These are phyloP conservation scores for Heliconius eleuchia DNA, from an alignment of 1,140 invertebrate species.

Conservation along the genomic window DNA sequence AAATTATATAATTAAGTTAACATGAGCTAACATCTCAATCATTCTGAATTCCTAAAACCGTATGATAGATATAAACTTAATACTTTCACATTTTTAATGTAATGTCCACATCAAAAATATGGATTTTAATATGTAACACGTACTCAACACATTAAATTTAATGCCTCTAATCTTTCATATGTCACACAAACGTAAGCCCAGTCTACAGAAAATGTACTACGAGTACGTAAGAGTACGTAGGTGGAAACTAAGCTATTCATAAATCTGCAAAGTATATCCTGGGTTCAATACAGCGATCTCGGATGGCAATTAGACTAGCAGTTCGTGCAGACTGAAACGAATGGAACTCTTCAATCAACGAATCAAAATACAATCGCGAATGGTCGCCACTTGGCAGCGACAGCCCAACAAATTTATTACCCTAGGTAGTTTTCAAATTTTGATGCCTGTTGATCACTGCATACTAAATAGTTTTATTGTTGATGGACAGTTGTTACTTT, in stretches of 20 bases:
- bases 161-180: not conserved
- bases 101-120: not conserved
- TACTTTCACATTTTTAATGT: not conserved
- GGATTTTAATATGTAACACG: not conserved
- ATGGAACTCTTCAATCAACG: slow-evolving; percentile 78
- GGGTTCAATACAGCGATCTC: slow-evolving; percentile 51
- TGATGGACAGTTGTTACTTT: slow-evolving; percentile 15
- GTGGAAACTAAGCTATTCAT: slow-evolving; percentile 21
- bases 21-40: not conserved
- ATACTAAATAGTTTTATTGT: slow-evolving; percentile 25
- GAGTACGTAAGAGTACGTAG: slow-evolving; percentile 9
- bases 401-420: slow-evolving; percentile 78
- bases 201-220: slow-evolving; percentile 8
- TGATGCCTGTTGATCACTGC: slow-evolving; percentile 69
- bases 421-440: slow-evolving; percentile 74
- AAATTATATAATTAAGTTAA: not conserved
- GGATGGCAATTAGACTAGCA: slow-evolving; percentile 73
- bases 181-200: slow-evolving; percentile 11
- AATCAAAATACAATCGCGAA: slow-evolving; percentile 78
- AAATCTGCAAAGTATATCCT: slow-evolving; percentile 32
- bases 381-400: slow-evolving; percentile 72
- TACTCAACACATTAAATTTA: not conserved
- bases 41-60: not conserved
- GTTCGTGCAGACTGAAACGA: slow-evolving; percentile 66
- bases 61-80: not conserved